phyloP scores from a whole-genome alignment of 2,888 invertebrate species.

The Euclidia mi region DNA sequence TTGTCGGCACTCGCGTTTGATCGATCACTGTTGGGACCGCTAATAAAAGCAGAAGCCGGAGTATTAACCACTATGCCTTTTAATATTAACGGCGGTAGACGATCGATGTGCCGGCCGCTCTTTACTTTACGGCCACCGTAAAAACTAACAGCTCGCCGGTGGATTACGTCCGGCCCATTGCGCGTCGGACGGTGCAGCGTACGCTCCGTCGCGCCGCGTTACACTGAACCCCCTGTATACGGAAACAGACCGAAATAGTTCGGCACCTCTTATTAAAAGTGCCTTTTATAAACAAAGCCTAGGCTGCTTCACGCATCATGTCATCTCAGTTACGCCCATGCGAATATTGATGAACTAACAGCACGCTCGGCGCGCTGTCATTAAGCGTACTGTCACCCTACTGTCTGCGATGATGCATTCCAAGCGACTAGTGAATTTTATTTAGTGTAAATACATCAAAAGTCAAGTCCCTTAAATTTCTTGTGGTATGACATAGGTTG shows the following conservation, averaged over 20 bases:
- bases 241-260: slow-evolving; percentile 54
- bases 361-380: background rate
- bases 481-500: no score
- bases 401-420: background rate
- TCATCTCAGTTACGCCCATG: background rate
- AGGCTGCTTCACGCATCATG: background rate
- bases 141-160: slow-evolving; percentile 79
- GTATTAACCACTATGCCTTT: slow-evolving; percentile 64
- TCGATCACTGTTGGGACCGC: slow-evolving; percentile 63
- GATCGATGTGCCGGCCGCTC: slow-evolving; percentile 72
- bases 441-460: no score
- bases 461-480: no score
- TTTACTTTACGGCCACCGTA: slow-evolving; percentile 80
- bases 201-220: slow-evolving; percentile 60
- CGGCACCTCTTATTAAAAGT: slow-evolving; percentile 32
- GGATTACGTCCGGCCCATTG: slow-evolving; percentile 81
- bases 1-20: slow-evolving; percentile 62
- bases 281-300: slow-evolving; percentile 10
- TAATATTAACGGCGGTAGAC: slow-evolving; percentile 70
- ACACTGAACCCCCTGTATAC: slow-evolving; percentile 46
- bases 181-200: slow-evolving; percentile 52
- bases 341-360: background rate
- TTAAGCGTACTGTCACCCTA: no score
- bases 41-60: slow-evolving; percentile 63
- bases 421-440: background rate